Evolutionary conservation across 2,797 vertebrate species (phyloP).

Genomic region (Enoplosus armatus): DNA sequence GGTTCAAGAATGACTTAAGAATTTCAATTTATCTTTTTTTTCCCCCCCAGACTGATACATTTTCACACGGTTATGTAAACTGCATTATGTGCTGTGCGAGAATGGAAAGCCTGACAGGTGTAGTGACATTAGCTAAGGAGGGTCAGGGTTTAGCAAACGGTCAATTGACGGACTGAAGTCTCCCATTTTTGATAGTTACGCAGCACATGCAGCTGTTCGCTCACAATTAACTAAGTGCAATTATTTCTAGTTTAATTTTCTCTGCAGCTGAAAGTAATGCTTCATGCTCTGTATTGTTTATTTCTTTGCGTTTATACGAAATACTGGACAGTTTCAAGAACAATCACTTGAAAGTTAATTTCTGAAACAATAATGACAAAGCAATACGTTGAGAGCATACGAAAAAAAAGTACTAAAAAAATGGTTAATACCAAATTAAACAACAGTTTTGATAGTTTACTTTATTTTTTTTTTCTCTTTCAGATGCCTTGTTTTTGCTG

Average conservation of each 20-base stretch:
- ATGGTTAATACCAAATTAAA: conserved; percentile 20
- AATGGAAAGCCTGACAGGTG: not conserved
- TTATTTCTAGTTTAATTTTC: conserved; percentile 55
- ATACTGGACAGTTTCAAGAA: conserved; percentile 25
- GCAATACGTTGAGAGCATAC: not conserved
- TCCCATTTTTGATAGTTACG: conserved; percentile 15
- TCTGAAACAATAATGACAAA: conserved; percentile 30
- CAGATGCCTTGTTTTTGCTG: conserved; percentile 10
- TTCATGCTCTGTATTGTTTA: conserved; percentile 27
- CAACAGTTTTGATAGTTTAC: not conserved
- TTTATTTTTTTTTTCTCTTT: conserved; percentile 11
- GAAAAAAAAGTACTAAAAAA: conserved; percentile 32
- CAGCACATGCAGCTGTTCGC: conserved; percentile 39
- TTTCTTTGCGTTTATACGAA: conserved; percentile 26
- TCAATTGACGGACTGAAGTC: conserved; percentile 17
- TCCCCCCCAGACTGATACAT: too few species aligned
- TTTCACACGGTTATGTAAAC: not conserved
- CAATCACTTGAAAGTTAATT: conserved; percentile 50
- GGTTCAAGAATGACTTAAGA: not conserved
- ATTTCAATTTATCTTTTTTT: too few species aligned
- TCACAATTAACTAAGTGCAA: conserved; percentile 66
- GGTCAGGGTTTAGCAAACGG: not conserved
- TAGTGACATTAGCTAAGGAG: not conserved
- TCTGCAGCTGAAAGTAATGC: conserved; percentile 40
- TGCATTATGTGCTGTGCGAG: not conserved